A percentile compares a stretch with the other conserved stretches of the same genome.
These are phyloP conservation scores for Bombus cullumanus DNA, from an alignment of 1,140 invertebrate species.

Conservation along the genomic window DNA sequence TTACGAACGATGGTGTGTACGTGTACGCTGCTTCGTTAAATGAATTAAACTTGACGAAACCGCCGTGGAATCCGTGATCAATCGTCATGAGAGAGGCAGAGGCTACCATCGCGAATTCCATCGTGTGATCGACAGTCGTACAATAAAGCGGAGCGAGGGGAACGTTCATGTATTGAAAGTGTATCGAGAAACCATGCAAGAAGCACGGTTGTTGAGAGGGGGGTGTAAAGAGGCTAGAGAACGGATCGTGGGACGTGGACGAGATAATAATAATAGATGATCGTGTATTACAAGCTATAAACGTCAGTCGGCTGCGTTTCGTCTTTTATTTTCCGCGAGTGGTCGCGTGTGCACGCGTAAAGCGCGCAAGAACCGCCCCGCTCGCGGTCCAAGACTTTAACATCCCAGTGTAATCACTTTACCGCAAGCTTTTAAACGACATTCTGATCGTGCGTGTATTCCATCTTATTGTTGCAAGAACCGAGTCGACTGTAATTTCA, in stretches of 20 bases:
- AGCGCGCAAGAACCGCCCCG: conserved; percentile 50
- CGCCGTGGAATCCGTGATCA: neutral
- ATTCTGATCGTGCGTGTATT: conserved; percentile 65
- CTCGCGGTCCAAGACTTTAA: conserved; percentile 57
- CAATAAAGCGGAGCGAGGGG: neutral
- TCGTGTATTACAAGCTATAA: conserved; percentile 71
- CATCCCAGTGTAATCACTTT: conserved; percentile 60
- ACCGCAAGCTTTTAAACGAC: conserved; percentile 66
- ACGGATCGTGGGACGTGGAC: conserved; percentile 58
- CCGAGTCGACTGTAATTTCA: conserved; percentile 60
- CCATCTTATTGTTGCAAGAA: conserved; percentile 66
- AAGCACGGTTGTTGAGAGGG: conserved; percentile 6
- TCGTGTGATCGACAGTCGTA: neutral
- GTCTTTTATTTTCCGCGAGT: conserved; percentile 63
- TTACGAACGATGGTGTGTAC: no score
- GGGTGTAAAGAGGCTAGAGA: conserved; percentile 36
- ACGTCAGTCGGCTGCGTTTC: conserved; percentile 57
- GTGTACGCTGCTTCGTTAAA: no score
- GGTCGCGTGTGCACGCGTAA: conserved; percentile 58
- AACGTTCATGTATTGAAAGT: neutral
- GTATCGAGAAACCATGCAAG: conserved; percentile 26
- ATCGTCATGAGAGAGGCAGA: neutral
- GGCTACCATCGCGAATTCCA: neutral
- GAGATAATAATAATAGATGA: conserved; percentile 72
- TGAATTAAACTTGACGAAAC: neutral